Percentiles rank a stretch among this genome's conserved stretches.
Conservation (phyloP, 2,888 invertebrate genomes). For the Diachrysia chrysitis region DNA sequence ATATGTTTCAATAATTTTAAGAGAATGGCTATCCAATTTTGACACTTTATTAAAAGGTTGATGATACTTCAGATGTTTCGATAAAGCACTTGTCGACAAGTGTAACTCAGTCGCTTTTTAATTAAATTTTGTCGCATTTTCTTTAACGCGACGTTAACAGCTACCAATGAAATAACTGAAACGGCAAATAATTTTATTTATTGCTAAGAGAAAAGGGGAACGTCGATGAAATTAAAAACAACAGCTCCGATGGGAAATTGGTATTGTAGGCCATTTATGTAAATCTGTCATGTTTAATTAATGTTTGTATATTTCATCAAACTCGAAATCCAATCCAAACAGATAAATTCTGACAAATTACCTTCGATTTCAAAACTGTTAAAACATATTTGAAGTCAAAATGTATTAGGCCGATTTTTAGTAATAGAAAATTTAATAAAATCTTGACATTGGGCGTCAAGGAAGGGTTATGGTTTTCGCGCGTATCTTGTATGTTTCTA, state of each 20-base stretch:
- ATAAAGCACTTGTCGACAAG: constrained; percentile 56
- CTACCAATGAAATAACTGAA: not conserved
- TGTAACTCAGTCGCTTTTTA: constrained; percentile 38
- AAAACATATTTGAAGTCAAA: no score
- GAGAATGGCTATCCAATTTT: not conserved
- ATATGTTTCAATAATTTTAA: no score
- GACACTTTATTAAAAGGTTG: constrained; percentile 12
- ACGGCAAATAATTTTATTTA: constrained; percentile 7
- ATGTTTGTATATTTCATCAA: not conserved
- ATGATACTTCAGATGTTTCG: constrained; percentile 58
- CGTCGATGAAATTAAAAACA: constrained; percentile 7
- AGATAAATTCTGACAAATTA: no score
- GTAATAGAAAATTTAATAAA: no score
- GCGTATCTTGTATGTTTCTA: no score
- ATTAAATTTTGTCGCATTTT: constrained; percentile 33
- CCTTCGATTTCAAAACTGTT: no score
- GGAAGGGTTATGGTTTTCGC: no score
- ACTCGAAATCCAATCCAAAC: no score
- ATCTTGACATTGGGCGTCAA: no score
- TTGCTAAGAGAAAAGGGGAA: not conserved
- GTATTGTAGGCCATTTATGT: not conserved
- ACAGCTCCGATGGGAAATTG: not conserved
- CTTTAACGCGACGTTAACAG: constrained; percentile 19
- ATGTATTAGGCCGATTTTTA: no score
- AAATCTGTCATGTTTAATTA: not conserved